Evolutionary conservation across 2,113 vertebrate genomes (phyloP).

Genomic region (Rana temporaria): DNA sequence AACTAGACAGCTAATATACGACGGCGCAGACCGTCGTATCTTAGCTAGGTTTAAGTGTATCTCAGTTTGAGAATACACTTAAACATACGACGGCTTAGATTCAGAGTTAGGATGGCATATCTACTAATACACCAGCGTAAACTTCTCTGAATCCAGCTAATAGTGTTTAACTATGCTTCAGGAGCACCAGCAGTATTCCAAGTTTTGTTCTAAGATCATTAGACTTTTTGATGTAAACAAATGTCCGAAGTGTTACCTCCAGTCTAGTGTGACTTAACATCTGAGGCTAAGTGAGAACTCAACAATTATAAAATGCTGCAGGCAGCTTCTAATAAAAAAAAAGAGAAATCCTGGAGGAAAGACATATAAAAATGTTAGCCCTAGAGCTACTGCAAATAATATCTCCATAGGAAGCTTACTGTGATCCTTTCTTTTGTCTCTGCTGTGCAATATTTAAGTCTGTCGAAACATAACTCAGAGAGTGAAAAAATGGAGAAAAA

Average conservation of each 20-base stretch:
- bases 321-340: conserved; percentile 1
- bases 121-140: too few species aligned
- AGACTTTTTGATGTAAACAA: not conserved
- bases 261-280: conserved; percentile 2
- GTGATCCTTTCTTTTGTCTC: conserved; percentile 53
- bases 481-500: conserved; percentile 38
- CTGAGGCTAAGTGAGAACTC: conserved; percentile 25
- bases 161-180: not conserved
- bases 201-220: not conserved
- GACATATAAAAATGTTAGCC: conserved; percentile 38
- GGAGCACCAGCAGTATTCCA: conserved; percentile 1
- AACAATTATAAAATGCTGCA: conserved; percentile 28
- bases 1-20: too few species aligned
- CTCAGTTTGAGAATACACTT: too few species aligned
- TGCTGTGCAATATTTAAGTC: conserved; percentile 36
- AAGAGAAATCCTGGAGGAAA: not conserved
- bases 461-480: conserved; percentile 45
- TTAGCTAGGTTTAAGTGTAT: too few species aligned
- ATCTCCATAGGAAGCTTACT: conserved; percentile 45
- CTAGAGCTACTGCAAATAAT: conserved; percentile 49
- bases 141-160: too few species aligned
- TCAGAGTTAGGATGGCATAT: too few species aligned
- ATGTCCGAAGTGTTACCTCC: conserved; percentile 23
- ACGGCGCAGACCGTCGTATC: too few species aligned
- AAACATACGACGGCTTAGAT: too few species aligned